Percentiles rank a stretch among this genome's conserved stretches.
These are phyloP conservation scores for Sebastes hubbsi DNA, from an alignment of 2,797 vertebrate genomes.

Conservation along the genomic window DNA sequence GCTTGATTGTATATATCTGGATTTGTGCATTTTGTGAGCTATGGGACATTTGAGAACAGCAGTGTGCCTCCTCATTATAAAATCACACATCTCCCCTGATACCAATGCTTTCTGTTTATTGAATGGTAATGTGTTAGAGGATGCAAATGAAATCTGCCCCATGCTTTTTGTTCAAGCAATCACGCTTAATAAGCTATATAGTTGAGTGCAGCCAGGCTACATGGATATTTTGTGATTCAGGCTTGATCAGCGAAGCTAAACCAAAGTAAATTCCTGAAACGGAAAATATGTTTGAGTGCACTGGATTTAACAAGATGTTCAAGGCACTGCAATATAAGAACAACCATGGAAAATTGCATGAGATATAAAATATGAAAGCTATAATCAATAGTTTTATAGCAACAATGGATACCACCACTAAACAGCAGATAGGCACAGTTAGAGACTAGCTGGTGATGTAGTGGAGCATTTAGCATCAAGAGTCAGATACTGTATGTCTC, in stretches of 20 bases:
- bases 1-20: conserved; percentile 56
- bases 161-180: conserved; percentile 66
- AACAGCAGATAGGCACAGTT: background rate
- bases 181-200: conserved; percentile 60
- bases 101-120: conserved; percentile 73
- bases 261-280: conserved; percentile 18
- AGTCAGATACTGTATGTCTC: background rate
- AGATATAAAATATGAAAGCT: background rate
- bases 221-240: conserved; percentile 48
- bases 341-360: background rate
- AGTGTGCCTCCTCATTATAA: conserved; percentile 72
- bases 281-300: conserved; percentile 4
- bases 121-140: conserved; percentile 68
- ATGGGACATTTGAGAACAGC: conserved; percentile 59
- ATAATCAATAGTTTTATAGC: background rate
- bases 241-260: conserved; percentile 41
- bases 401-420: background rate
- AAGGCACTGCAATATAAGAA: background rate
- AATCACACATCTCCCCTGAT: conserved; percentile 68
- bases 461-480: background rate
- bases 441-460: background rate
- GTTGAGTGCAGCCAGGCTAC: conserved; percentile 35
- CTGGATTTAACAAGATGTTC: background rate
- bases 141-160: conserved; percentile 65
- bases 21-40: conserved; percentile 57